A percentile compares a stretch with the other conserved stretches of the same genome.
Evolutionary conservation across 2,888 invertebrate genomes (phyloP).

Genomic region (Lasioglossum zephyrum): DNA sequence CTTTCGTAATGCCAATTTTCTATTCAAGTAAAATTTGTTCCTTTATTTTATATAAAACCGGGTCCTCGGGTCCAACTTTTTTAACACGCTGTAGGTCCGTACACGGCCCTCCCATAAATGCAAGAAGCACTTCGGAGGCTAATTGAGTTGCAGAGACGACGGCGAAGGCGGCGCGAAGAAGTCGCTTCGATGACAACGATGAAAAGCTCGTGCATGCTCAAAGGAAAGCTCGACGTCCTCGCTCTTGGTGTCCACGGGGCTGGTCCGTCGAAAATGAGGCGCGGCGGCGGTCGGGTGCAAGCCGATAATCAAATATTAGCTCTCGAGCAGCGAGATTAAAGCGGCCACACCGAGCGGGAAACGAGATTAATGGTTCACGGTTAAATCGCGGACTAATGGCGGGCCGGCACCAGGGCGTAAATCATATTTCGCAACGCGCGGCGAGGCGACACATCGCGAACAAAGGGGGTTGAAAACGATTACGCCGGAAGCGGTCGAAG

Average conservation of each 20-base stretch:
- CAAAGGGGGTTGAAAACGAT: slow-evolving; percentile 48
- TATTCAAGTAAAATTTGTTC: background rate
- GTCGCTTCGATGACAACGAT: slow-evolving; percentile 5
- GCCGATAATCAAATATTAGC: slow-evolving; percentile 54
- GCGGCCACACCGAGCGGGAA: slow-evolving; percentile 39
- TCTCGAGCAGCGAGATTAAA: slow-evolving; percentile 39
- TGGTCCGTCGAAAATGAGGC: slow-evolving; percentile 13
- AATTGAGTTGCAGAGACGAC: background rate
- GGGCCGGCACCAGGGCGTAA: slow-evolving; percentile 37
- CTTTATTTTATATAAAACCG: no score
- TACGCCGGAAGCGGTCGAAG: slow-evolving; percentile 31
- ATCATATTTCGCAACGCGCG: slow-evolving; percentile 50
- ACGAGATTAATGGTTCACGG: slow-evolving; percentile 50
- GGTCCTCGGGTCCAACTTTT: no score
- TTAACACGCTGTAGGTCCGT: background rate
- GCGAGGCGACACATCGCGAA: slow-evolving; percentile 36
- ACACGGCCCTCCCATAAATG: background rate
- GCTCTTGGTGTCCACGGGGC: background rate
- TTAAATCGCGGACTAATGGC: slow-evolving; percentile 52
- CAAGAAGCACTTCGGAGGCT: background rate
- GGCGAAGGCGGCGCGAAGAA: background rate
- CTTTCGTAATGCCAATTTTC: background rate
- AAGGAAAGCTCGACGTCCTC: slow-evolving; percentile 5
- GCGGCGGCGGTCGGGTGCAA: background rate
- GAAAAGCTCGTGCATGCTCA: background rate